Percentiles rank a stretch among this genome's conserved stretches.
phyloP scores from a whole-genome alignment of 2,888 invertebrate genomes.

The Drosophila mimica region DNA sequence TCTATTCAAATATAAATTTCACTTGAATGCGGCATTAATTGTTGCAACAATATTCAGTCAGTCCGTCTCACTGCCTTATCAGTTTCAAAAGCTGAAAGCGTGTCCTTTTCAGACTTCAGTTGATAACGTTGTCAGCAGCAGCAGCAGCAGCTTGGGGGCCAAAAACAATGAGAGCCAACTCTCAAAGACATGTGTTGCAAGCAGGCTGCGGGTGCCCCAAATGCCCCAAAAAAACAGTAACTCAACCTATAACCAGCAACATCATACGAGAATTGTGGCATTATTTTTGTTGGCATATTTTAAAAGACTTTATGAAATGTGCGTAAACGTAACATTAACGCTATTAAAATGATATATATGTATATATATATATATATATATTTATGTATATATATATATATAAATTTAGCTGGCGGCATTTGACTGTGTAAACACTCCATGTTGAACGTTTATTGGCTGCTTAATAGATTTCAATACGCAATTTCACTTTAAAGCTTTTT shows the following conservation, averaged over 20 bases:
- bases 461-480: constrained; percentile 55
- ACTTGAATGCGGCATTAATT: constrained; percentile 71
- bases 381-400: constrained; percentile 13
- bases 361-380: neutral
- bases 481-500: constrained; percentile 43
- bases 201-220: constrained; percentile 36
- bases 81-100: constrained; percentile 2
- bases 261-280: constrained; percentile 6
- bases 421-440: constrained; percentile 28
- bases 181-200: constrained; percentile 16
- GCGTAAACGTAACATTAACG: constrained; percentile 23
- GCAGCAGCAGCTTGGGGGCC: neutral
- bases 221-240: neutral
- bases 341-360: constrained; percentile 2
- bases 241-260: constrained; percentile 30
- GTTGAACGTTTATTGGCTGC: constrained; percentile 39
- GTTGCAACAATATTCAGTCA: constrained; percentile 54
- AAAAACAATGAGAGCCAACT: constrained; percentile 32
- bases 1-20: constrained; percentile 56
- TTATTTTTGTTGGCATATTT: neutral
- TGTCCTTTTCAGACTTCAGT: constrained; percentile 16
- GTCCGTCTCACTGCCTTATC: constrained; percentile 24
- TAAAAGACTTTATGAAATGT: neutral
- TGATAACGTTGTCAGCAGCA: constrained; percentile 48
- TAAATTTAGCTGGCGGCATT: constrained; percentile 27